Conservation (phyloP, 1,140 invertebrate species). For the Leptestheria dahalacensis region DNA sequence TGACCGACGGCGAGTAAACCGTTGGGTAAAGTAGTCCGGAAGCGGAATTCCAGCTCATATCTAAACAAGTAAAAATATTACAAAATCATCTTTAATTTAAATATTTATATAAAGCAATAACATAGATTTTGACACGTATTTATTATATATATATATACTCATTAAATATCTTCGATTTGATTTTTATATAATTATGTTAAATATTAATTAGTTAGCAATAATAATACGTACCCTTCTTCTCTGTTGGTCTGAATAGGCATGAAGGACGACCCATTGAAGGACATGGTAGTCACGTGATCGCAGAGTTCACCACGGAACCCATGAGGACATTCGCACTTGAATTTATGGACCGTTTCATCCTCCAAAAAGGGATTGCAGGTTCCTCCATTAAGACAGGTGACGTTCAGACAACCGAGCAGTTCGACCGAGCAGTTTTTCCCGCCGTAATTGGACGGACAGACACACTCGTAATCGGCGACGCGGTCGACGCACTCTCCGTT, state of each 20-base stretch:
- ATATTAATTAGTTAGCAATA: background rate
- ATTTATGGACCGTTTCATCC: conserved; percentile 57
- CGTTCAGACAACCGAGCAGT: conserved; percentile 51
- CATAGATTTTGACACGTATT: background rate
- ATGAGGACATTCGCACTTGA: conserved; percentile 67
- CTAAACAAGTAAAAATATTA: conserved; percentile 22
- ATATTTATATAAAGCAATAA: background rate
- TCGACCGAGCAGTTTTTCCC: conserved; percentile 83
- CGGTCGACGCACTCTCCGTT: conserved; percentile 36
- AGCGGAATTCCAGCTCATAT: conserved; percentile 73
- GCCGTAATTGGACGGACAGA: conserved; percentile 59
- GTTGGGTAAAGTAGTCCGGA: conserved; percentile 73
- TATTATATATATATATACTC: background rate
- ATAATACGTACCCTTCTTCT: conserved; percentile 17
- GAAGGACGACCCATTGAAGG: conserved; percentile 58
- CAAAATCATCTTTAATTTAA: background rate
- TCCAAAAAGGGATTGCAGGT: conserved; percentile 64
- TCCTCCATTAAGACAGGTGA: conserved; percentile 64
- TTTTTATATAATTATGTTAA: background rate
- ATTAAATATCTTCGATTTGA: too few relatives aligned
- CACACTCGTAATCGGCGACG: conserved; percentile 53
- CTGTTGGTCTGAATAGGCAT: conserved; percentile 55
- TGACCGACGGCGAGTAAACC: conserved; percentile 72
- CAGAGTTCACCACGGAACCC: conserved; percentile 64
- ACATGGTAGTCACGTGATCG: conserved; percentile 72